These are phyloP conservation scores for Brachynemurus nebulosus DNA, from an alignment of 2,888 invertebrate species.

Conservation along the genomic window DNA sequence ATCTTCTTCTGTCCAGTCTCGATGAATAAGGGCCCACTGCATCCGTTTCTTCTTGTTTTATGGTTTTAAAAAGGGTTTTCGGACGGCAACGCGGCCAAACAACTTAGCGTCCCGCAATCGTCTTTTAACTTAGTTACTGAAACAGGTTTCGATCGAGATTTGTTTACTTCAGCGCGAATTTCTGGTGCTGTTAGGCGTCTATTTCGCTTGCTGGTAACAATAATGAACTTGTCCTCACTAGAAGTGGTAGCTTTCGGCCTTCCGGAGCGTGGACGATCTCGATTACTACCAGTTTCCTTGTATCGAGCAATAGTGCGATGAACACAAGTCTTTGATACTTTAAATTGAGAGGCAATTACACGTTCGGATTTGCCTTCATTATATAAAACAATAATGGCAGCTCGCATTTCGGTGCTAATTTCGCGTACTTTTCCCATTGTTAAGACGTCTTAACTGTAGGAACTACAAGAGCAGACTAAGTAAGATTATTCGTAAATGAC, in stretches of 20 bases:
- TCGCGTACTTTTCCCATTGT: neutral
- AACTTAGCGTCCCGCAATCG: neutral
- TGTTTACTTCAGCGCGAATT: neutral
- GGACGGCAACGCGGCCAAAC: neutral
- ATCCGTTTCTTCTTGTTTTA: neutral
- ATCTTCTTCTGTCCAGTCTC: neutral
- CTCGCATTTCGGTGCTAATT: neutral
- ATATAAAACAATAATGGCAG: conserved; percentile 10
- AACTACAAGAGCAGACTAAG: neutral
- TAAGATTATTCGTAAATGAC: neutral
- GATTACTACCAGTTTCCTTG: conserved; percentile 7
- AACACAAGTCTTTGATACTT: conserved; percentile 5
- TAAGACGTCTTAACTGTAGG: neutral
- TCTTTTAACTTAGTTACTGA: neutral
- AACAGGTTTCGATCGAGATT: neutral
- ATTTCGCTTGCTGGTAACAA: neutral
- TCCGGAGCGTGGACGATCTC: conserved; percentile 3
- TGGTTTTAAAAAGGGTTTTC: neutral
- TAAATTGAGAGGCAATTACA: conserved; percentile 2
- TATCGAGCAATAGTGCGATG: neutral
- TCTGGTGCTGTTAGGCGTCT: neutral
- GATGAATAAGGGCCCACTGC: too few relatives aligned
- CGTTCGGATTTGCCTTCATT: conserved; percentile 5
- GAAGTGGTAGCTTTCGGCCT: conserved; percentile 2
- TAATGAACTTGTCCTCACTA: neutral